Conservation (phyloP, 2,113 vertebrate genomes). For the Grus americana region DNA sequence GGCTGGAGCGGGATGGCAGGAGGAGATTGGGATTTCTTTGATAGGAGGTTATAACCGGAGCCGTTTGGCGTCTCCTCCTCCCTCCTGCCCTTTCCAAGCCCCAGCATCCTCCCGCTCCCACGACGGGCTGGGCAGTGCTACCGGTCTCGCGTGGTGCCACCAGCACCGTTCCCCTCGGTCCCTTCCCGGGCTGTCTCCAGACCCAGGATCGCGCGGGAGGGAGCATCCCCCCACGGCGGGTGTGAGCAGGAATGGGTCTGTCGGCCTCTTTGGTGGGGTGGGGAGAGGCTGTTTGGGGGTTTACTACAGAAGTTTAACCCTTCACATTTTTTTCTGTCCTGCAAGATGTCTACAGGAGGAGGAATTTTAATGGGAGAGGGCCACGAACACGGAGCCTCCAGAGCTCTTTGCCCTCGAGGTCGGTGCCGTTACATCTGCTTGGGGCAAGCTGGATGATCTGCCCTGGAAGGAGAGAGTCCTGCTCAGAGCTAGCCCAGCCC, state of each 20-base stretch:
- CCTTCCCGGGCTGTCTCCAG: neutral
- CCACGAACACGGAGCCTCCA: rapidly evolving
- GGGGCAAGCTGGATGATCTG: neutral
- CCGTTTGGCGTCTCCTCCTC: neutral
- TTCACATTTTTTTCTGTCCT: neutral
- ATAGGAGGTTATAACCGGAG: neutral
- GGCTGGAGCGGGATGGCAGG: neutral
- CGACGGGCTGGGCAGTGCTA: rapidly evolving
- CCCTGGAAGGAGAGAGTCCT: neutral
- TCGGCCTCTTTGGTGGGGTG: neutral
- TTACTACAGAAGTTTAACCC: neutral
- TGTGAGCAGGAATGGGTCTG: neutral
- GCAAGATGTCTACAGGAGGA: neutral
- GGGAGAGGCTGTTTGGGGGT: neutral
- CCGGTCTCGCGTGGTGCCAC: neutral
- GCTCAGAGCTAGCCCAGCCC: neutral
- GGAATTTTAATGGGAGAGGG: neutral
- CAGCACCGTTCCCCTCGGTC: rapidly evolving
- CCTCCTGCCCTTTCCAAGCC: neutral
- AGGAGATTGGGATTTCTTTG: neutral
- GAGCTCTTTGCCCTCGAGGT: neutral
- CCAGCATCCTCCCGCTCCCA: neutral
- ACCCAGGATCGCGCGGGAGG: neutral
- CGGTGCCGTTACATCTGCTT: neutral
- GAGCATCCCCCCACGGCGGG: neutral